Conservation (phyloP, 1,140 invertebrate genomes). For the Hycleus cichorii region DNA sequence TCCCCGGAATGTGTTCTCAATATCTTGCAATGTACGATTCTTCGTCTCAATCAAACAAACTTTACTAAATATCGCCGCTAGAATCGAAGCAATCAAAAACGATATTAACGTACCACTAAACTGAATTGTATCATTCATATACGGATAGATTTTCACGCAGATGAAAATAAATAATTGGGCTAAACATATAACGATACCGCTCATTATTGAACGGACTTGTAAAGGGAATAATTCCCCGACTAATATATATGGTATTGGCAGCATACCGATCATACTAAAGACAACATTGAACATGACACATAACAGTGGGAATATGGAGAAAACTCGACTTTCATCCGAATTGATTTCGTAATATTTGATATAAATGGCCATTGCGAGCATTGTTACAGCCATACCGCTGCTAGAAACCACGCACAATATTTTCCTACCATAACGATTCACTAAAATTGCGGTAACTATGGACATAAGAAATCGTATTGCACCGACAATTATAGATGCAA, state of each 20-base stretch:
- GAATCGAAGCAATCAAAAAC: constrained; percentile 61
- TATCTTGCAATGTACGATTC: constrained; percentile 69
- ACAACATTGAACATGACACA: constrained; percentile 61
- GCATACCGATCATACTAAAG: constrained; percentile 64
- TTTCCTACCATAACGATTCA: constrained; percentile 61
- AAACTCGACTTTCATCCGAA: constrained; percentile 41
- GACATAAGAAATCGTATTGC: constrained; percentile 59
- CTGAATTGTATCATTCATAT: constrained; percentile 48
- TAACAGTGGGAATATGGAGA: constrained; percentile 51
- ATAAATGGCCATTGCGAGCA: constrained; percentile 50
- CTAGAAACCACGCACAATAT: constrained; percentile 59
- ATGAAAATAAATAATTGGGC: constrained; percentile 62
- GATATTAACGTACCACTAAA: constrained; percentile 68
- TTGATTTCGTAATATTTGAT: constrained; percentile 40
- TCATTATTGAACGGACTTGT: constrained; percentile 57
- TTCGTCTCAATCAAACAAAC: constrained; percentile 74
- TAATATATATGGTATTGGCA: constrained; percentile 69
- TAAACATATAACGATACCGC: constrained; percentile 61
- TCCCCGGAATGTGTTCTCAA: constrained; percentile 55
- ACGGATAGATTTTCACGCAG: constrained; percentile 62
- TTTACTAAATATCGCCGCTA: constrained; percentile 59
- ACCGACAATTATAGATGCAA: constrained; percentile 68
- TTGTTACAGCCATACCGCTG: constrained; percentile 53
- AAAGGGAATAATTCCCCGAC: constrained; percentile 66
- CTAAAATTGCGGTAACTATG: constrained; percentile 57